Base-by-base conservation (phyloP, 1,140 invertebrate species). In the Aradophagus sp. region DNA sequence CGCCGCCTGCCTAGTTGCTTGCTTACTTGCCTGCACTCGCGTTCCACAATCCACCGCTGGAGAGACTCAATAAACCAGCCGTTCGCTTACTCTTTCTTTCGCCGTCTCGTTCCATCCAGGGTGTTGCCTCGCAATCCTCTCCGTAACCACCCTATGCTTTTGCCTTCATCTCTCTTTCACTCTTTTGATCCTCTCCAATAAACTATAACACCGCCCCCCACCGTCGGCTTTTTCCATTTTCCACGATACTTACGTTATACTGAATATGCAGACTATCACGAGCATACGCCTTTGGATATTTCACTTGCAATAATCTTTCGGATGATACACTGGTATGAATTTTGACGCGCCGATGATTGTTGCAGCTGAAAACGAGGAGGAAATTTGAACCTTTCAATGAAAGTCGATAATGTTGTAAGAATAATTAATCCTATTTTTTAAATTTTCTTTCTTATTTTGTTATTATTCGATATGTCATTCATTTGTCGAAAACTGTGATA, bases 11-110 rank as follows among this genome's bases (percentile, higher is more conserved):
- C 69, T 67, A 31, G 65, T 65, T 47, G 52, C 48, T 62, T 48
- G 58, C 48, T 62, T 48, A 55, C 48, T 38, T 62, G 41, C 50
- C 45, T 56, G 65, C 61, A 44, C 58, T 68, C 50, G 66, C 58
- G 71, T 78, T 77, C 67, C 74, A 56, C 77, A 78, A 81, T 80
- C 76, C 73, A 71, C 72, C 76, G 65, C 73, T 73, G 67, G 77
- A 78, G 72, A 77, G 81, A 83, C 81, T 83, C 81, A 77, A 84
- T 84, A 84, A 84, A 82, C 79, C 81, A 82, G 81, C 80, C 74
- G 52, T 65, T 75, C 75, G 72, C 76, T 79, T 77, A 70, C 75
- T 81, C 81, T 82, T 79, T 82, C 74, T 77, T 78, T 56, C 74
- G 58, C 71, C 65, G 36, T 58, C 71, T 62, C 71, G 47, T 62